phyloP scores from a whole-genome alignment of 92 coral and sea anemone genomes.

The Zoanthus solanderi region DNA sequence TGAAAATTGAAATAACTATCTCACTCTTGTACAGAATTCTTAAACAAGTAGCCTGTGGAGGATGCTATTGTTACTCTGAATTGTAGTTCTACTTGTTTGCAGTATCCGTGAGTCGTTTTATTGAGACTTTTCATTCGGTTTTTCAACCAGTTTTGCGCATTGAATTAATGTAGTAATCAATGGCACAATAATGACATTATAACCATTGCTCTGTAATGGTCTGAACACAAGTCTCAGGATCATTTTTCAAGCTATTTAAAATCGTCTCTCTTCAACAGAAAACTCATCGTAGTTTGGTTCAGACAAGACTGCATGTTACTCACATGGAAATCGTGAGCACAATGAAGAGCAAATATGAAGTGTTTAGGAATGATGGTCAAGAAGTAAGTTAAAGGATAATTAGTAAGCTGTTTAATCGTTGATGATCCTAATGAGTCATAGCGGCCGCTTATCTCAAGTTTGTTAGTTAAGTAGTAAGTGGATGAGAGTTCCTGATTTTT shows the following conservation, averaged over 20 bases:
- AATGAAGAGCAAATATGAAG: constrained; percentile 94
- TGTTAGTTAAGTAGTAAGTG: background rate
- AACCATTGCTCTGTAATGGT: no score
- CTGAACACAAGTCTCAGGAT: background rate
- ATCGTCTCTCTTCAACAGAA: constrained; percentile 60
- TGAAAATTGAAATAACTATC: no score
- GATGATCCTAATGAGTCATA: background rate
- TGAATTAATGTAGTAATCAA: no score
- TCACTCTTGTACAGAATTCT: no score
- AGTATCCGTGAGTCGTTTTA: no score
- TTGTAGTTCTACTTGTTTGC: no score
- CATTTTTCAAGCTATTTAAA: background rate
- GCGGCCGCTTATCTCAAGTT: background rate
- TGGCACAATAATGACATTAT: no score
- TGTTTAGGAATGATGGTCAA: constrained; percentile 95
- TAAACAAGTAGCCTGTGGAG: no score
- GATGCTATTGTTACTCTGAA: no score
- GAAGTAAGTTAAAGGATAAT: constrained; percentile 66
- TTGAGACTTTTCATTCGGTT: no score
- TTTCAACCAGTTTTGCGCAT: no score
- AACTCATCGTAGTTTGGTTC: constrained; percentile 87
- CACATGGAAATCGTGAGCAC: constrained; percentile 92
- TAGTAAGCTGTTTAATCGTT: background rate
- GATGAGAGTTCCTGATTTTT: no score
- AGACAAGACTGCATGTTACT: constrained; percentile 90